phyloP scores from a whole-genome alignment of 2,888 invertebrate species.

The Chrysotoxum bicinctum region DNA sequence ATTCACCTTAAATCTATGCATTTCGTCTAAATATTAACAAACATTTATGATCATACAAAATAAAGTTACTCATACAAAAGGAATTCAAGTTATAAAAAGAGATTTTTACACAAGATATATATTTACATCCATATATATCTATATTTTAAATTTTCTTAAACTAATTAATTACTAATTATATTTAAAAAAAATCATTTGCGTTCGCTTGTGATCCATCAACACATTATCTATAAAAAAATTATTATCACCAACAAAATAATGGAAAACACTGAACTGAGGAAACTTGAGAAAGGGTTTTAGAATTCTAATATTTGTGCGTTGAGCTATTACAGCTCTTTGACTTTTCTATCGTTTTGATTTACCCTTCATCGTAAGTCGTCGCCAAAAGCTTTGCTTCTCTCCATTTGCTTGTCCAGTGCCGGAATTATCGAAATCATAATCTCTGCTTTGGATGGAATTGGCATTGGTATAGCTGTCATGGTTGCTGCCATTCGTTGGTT shows the following conservation, averaged over 20 bases:
- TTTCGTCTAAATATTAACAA: background rate
- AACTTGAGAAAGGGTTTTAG: constrained; percentile 44
- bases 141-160: background rate
- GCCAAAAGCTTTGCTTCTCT: constrained; percentile 87
- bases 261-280: constrained; percentile 63
- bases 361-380: constrained; percentile 87
- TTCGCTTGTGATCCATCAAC: constrained; percentile 61
- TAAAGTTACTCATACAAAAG: background rate
- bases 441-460: constrained; percentile 81
- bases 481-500: constrained; percentile 57
- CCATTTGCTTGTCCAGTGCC: constrained; percentile 80
- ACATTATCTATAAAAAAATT: constrained; percentile 47
- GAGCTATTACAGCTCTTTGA: background rate
- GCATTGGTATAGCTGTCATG: constrained; percentile 73
- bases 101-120: background rate
- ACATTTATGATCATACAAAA: constrained; percentile 1
- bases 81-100: background rate
- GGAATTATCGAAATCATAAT: constrained; percentile 79
- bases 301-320: constrained; percentile 43
- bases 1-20: background rate
- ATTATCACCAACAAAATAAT: constrained; percentile 63
- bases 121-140: background rate
- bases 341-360: constrained; percentile 85
- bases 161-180: constrained; percentile 14
- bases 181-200: constrained; percentile 41